These are phyloP conservation scores for Urosaurus nigricauda DNA, from an alignment of 2,797 vertebrate species.

Conservation along the genomic window DNA sequence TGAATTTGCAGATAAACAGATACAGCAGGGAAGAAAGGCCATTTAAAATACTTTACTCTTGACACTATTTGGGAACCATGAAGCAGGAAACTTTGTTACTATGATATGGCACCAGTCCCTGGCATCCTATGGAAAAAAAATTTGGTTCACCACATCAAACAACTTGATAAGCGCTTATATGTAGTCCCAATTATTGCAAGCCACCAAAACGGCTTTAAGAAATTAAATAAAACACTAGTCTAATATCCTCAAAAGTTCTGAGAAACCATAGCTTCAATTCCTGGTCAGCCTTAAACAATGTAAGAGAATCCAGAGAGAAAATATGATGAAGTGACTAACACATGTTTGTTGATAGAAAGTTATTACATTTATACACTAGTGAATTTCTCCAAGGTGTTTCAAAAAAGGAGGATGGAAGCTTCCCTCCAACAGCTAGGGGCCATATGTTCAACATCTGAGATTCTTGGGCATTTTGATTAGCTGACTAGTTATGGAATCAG, in stretches of 20 bases:
- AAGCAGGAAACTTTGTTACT: not conserved
- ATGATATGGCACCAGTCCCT: too few species aligned
- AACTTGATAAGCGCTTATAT: too few species aligned
- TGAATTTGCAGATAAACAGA: not conserved
- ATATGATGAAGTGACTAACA: too few species aligned
- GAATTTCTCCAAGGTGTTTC: not conserved
- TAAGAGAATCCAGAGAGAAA: not conserved
- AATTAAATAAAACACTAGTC: too few species aligned
- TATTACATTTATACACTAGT: not conserved
- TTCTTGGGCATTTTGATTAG: not conserved
- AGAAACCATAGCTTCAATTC: too few species aligned
- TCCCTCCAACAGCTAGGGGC: not conserved
- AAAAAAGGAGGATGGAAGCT: not conserved
- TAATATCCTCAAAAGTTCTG: not conserved
- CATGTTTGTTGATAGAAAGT: not conserved
- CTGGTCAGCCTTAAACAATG: not conserved
- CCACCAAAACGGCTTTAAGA: not conserved
- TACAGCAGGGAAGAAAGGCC: not conserved
- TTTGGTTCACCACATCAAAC: too few species aligned
- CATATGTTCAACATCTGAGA: not conserved
- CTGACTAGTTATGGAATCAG: not conserved
- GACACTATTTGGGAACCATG: not conserved
- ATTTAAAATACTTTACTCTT: not conserved
- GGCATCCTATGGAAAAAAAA: too few species aligned
- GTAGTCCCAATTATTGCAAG: too few species aligned